Evolutionary conservation across 2,113 vertebrate genomes (phyloP).

Genomic region (Grantiella picta): DNA sequence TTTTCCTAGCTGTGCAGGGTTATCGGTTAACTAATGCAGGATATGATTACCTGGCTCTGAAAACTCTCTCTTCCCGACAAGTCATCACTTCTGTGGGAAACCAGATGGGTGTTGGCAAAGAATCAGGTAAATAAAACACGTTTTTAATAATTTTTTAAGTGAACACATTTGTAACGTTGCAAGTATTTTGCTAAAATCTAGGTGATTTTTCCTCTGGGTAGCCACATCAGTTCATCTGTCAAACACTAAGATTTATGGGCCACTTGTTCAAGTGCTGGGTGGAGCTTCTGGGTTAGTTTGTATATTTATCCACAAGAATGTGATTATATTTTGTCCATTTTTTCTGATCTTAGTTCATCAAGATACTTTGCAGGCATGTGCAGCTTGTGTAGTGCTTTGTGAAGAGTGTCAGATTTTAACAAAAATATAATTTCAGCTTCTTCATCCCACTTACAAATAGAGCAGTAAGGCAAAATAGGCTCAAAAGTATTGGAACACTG

Average conservation of each 20-base stretch:
- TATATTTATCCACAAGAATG: background rate
- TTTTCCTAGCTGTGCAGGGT: conserved; percentile 85
- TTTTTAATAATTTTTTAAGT: background rate
- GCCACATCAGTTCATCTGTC: background rate
- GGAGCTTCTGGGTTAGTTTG: background rate
- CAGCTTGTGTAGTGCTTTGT: background rate
- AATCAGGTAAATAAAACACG: conserved; percentile 80
- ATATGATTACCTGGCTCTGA: conserved; percentile 94
- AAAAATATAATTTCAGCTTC: background rate
- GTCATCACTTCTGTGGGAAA: conserved; percentile 90
- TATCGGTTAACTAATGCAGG: conserved; percentile 90
- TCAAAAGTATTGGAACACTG: background rate
- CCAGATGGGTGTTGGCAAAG: conserved; percentile 98
- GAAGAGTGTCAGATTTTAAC: background rate
- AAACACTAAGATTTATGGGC: background rate
- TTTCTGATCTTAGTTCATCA: background rate
- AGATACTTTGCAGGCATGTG: background rate
- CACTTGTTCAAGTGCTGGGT: background rate
- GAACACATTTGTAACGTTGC: background rate
- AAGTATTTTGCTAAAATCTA: background rate
- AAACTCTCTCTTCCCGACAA: conserved; percentile 88
- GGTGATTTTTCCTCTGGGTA: background rate
- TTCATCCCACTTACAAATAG: background rate
- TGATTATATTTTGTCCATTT: rapidly evolving
- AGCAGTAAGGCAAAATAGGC: background rate